Conservation (phyloP, 2,797 vertebrate genomes). For the Triplophysa yarkandensis region DNA sequence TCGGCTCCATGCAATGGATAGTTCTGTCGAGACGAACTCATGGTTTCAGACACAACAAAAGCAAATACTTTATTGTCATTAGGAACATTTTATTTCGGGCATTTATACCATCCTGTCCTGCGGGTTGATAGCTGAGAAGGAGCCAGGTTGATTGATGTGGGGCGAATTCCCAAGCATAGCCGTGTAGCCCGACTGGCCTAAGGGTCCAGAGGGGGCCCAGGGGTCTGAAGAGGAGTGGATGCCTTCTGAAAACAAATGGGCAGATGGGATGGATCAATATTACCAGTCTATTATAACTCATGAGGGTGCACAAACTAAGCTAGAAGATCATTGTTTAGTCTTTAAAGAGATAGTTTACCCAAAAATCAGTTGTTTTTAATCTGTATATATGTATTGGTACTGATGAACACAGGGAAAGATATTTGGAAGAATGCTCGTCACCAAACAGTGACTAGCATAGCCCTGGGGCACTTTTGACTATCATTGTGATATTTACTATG, state of each 20-base stretch:
- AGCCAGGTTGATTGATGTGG: constrained; percentile 81
- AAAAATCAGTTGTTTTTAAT: too few relatives aligned
- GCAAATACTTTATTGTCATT: neutral
- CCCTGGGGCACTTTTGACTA: too few relatives aligned
- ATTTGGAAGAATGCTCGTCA: too few relatives aligned
- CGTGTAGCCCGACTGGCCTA: constrained; percentile 84
- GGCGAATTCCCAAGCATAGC: constrained; percentile 87
- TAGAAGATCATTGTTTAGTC: constrained; percentile 1
- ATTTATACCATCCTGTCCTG: constrained; percentile 92
- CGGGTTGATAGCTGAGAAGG: constrained; percentile 89
- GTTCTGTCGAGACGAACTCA: constrained; percentile 78
- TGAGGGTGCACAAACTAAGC: neutral
- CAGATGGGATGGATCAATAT: constrained; percentile 6
- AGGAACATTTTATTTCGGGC: neutral
- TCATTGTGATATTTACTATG: too few relatives aligned
- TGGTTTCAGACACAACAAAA: neutral
- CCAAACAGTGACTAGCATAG: too few relatives aligned
- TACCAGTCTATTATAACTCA: neutral
- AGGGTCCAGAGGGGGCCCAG: constrained; percentile 83
- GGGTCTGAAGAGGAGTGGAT: constrained; percentile 84
- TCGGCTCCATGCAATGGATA: constrained; percentile 92
- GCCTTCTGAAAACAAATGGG: constrained; percentile 76
- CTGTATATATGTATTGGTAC: too few relatives aligned
- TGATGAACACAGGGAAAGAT: too few relatives aligned
- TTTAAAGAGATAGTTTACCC: too few relatives aligned